Base-by-base conservation (phyloP, 1,140 invertebrate species). In the Drosophila kurseongensis region DNA sequence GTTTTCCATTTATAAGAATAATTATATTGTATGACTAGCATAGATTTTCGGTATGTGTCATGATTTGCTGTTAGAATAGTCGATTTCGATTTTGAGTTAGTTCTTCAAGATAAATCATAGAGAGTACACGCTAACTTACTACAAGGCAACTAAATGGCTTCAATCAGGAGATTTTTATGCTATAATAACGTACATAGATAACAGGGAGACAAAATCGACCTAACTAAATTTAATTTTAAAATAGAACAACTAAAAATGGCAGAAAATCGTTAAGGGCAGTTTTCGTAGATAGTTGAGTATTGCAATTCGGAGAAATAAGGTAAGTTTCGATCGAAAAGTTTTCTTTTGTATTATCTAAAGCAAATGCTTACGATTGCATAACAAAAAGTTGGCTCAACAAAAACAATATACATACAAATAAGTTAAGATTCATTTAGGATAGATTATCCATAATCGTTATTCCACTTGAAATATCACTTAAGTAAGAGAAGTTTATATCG, bases 61-160 rank as follows among this genome's bases (percentile, higher is more conserved):
- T 55, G 36, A 23, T 40, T 65, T 60, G 51, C 78, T 59, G 40
- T 54, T 54, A 62, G 67, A 75, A 66, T 73, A 74, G 57, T 54
- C 42, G 38, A 36, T 29, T 51, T 68, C 40, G 61, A 62, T 40
- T 51, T 66, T 23, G n/a, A 71, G 42, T 69, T 71, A 57, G 52
- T 63, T 75, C 6, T 63, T 75, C 8, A 67, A 48, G 51, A 59
- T 47, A 86, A 86, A 86, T 75, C 23, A 85, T 62, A 75, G 52
- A 60, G 74, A 81, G 78, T 75, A 59, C 59, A 78, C 14, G 75
- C 83, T 88, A 88, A 88, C 79, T 84, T 89, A 89, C 89, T 91
- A 91, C 89, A 91, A 91, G 89, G 89, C 89, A 91, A 91, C 89
- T 91, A 91, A 91, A 91, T 80, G 89, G 90, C 84, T 86, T 86